Evolutionary conservation across 2,888 invertebrate genomes (phyloP), one percentile per base, ranked within the genome.

Genomic region (Crepidodera aurea): DNA sequence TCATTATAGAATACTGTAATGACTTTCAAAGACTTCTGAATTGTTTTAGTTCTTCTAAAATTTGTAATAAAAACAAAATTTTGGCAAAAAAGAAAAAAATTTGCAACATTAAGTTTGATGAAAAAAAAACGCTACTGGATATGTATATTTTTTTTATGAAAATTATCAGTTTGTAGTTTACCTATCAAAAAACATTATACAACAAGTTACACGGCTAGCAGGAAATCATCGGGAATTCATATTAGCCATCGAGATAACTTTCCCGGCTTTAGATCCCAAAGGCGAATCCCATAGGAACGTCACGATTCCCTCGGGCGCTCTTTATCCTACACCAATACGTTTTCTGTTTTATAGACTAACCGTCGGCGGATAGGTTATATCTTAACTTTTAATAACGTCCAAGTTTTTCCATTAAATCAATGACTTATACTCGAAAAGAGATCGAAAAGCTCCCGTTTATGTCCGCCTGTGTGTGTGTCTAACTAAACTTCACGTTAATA

Each of bases 361-460:
- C 53, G 53, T 69, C 71, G 64, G 68, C 67, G 70, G 70, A 74
- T 74, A 73, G 73, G 71, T 75, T 75, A 74, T 73, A 75, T 75
- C 75, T 74, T 72, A 75, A 76, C 72, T 77, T 77, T 75, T 77
- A 77, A 77, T 77, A 77, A 77, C 73, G 74, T 73, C 72, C 71
- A 78, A 78, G 76, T 78, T 78, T 78, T 77, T 77, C 77, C 78
- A 78, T 77, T 77, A 78, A 77, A 71, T 67, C 71, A 71, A 75
- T 75, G 75, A 75, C 73, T 75, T 76, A 69, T 70, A 68, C 48
- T 61, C 66, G 37, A 56, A 65, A 62, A 61, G 65, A 62, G 69
- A 66, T 67, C 65, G 61, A 62, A 65, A 53, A 50, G 62, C 48
- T 62, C 62, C 61, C 39, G 48, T 48, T 54, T 54, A 53, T 53